Conservation (phyloP, 2,113 vertebrate species). For the Hydrochoerus hydrochaeris region DNA sequence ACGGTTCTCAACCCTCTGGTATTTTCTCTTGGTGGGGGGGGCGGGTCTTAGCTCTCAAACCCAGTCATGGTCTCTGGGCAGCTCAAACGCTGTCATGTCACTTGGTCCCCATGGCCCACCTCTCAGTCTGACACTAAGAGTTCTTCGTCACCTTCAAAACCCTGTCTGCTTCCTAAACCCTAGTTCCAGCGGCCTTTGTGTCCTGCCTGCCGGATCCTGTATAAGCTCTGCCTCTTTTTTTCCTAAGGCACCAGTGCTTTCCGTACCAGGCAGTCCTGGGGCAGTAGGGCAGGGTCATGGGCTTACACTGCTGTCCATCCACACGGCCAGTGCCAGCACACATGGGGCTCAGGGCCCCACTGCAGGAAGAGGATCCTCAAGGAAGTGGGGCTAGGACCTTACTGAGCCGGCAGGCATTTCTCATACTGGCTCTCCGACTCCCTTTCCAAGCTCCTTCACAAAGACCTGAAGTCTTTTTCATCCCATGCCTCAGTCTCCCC, state of each 20-base stretch:
- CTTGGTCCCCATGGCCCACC: neutral
- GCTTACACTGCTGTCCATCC: neutral
- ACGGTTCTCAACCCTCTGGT: neutral
- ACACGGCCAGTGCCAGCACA: neutral
- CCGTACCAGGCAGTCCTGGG: neutral
- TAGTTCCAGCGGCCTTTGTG: neutral
- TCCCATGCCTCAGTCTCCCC: neutral
- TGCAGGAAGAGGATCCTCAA: neutral
- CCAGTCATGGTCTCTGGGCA: neutral
- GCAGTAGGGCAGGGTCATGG: neutral
- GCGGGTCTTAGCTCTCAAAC: neutral
- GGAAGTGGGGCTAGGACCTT: neutral
- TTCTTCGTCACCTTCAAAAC: neutral
- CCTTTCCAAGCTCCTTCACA: neutral
- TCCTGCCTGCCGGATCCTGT: neutral
- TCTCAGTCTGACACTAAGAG: neutral
- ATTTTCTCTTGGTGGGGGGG: neutral
- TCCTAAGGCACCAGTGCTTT: neutral
- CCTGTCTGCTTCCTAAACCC: neutral
- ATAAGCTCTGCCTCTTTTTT: neutral
- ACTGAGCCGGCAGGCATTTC: neutral
- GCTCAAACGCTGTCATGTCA: neutral
- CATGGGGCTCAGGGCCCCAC: neutral
- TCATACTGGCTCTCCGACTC: neutral
- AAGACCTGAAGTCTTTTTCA: neutral